These are phyloP conservation scores for Nansenia antarctica DNA, from an alignment of 2,113 vertebrate genomes.

Conservation along the genomic window DNA sequence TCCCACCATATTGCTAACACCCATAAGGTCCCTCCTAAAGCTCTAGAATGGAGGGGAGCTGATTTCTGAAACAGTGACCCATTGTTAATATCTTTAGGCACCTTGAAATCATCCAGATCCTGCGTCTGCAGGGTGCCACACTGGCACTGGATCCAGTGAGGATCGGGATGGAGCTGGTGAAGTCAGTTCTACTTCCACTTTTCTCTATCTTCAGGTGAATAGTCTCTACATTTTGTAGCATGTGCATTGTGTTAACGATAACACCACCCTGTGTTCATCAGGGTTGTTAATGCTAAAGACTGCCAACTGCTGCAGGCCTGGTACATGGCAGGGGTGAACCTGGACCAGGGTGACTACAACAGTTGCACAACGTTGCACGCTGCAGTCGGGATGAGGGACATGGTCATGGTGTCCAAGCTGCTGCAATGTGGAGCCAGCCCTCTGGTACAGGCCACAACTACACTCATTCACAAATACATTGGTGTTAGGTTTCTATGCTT, in stretches of 20 bases:
- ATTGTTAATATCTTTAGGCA: neutral
- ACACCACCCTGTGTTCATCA: neutral
- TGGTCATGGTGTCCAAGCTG: slow-evolving; percentile 15
- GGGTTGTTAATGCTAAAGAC: slow-evolving; percentile 2
- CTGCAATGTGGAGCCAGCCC: slow-evolving; percentile 19
- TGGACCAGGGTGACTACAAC: slow-evolving; percentile 31
- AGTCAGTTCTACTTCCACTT: slow-evolving; percentile 20
- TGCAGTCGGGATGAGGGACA: slow-evolving; percentile 20
- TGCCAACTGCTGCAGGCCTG: slow-evolving; percentile 13
- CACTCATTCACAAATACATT: neutral
- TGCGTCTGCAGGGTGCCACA: slow-evolving; percentile 9
- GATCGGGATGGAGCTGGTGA: slow-evolving; percentile 20
- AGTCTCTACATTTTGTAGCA: neutral
- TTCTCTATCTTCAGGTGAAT: neutral
- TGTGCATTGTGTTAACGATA: neutral
- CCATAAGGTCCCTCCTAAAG: too few species aligned
- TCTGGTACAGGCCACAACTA: slow-evolving; percentile 5
- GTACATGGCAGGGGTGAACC: slow-evolving; percentile 13
- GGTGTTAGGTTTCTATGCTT: neutral
- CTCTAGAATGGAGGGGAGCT: too few species aligned
- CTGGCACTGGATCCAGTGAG: neutral
- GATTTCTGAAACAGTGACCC: neutral
- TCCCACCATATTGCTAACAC: too few species aligned
- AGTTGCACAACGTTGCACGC: slow-evolving; percentile 18
- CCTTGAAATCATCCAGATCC: slow-evolving; percentile 6